These are phyloP conservation scores for Amniataba percoides DNA, from an alignment of 2,797 vertebrate species.

Conservation along the genomic window DNA sequence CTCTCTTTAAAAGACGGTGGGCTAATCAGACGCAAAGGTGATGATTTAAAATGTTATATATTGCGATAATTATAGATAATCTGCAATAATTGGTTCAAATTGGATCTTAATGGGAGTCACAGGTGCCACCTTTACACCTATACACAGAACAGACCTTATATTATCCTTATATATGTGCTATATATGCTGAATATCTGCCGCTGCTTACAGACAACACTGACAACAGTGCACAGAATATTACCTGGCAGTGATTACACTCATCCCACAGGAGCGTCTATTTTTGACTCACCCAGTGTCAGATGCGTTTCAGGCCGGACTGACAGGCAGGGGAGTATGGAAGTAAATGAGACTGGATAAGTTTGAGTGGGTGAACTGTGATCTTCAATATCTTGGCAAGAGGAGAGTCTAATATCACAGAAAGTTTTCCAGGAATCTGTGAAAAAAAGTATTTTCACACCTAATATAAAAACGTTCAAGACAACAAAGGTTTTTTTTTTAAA, in stretches of 20 bases:
- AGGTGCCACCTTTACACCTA: background rate
- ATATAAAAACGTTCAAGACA: slow-evolving; percentile 23
- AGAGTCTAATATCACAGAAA: slow-evolving; percentile 26
- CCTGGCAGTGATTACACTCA: background rate
- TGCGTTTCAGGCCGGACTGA: slow-evolving; percentile 7
- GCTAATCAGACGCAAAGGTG: background rate
- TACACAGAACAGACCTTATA: background rate
- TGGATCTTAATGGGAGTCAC: background rate
- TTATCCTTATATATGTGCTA: background rate
- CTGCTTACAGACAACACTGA: slow-evolving; percentile 6
- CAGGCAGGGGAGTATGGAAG: background rate
- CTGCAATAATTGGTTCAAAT: background rate
- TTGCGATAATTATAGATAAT: slow-evolving; percentile 11
- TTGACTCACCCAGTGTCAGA: slow-evolving; percentile 7
- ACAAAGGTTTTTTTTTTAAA: slow-evolving; percentile 15
- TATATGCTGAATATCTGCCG: background rate
- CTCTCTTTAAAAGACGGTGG: too few relatives aligned
- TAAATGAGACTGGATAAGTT: slow-evolving; percentile 32
- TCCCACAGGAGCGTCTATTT: slow-evolving; percentile 2
- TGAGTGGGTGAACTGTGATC: slow-evolving; percentile 33
- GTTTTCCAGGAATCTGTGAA: slow-evolving; percentile 26
- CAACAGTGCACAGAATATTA: background rate
- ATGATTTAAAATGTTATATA: slow-evolving; percentile 5
- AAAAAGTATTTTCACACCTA: slow-evolving; percentile 16
- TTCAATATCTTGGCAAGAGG: slow-evolving; percentile 40